Percentiles rank a stretch among this genome's conserved stretches.
Evolutionary conservation across 2,797 vertebrate genomes (phyloP).

Genomic region (Micropoecilia bifurca): DNA sequence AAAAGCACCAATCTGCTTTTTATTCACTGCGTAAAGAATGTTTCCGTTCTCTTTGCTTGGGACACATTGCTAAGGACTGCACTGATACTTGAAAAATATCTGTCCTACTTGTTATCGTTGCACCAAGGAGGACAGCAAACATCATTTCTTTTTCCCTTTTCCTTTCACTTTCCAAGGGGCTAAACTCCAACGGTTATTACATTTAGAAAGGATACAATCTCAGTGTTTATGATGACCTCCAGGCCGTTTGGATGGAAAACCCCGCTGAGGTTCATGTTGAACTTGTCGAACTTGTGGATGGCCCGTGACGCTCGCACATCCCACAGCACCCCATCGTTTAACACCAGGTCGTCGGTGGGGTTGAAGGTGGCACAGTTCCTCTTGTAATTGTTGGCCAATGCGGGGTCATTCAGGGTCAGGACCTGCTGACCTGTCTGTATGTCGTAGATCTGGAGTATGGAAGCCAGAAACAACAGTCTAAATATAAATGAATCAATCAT

Average conservation of each 20-base stretch:
- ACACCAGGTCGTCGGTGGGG: constrained; percentile 95
- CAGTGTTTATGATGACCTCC: constrained; percentile 96
- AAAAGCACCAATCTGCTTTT: background rate
- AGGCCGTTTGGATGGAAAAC: constrained; percentile 96
- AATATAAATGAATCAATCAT: background rate
- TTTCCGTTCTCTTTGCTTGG: background rate
- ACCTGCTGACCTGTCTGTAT: constrained; percentile 96
- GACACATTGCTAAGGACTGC: background rate
- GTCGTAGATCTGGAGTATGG: constrained; percentile 90
- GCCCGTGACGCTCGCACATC: constrained; percentile 92
- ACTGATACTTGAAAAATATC: background rate
- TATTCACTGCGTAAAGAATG: background rate
- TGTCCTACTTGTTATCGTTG: background rate
- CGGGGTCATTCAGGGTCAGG: constrained; percentile 92
- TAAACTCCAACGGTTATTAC: background rate
- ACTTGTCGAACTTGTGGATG: constrained; percentile 98
- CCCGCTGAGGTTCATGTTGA: constrained; percentile 99
- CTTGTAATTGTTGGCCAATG: constrained; percentile 98
- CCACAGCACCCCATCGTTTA: constrained; percentile 98
- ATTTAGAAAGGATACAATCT: constrained; percentile 91
- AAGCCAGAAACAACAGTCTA: background rate
- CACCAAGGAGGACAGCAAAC: background rate
- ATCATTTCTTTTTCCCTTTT: background rate
- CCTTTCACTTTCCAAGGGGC: background rate
- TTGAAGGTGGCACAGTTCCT: constrained; percentile 97